Evolutionary conservation across 2,113 vertebrate genomes (phyloP).

Genomic region (Cebidichthys violaceus): DNA sequence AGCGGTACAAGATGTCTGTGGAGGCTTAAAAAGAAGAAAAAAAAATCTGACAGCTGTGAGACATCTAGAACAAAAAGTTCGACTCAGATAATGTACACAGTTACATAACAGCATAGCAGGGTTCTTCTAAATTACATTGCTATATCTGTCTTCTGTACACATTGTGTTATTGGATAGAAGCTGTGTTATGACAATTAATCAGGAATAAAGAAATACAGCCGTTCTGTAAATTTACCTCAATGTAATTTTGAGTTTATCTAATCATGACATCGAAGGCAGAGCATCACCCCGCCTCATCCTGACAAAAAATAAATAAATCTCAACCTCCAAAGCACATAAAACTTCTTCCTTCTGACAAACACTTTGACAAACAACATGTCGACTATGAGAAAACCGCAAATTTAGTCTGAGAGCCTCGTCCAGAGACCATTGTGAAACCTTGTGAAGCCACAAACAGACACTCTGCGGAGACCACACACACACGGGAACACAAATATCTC

Average conservation of each 20-base stretch:
- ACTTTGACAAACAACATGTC: slow-evolving; percentile 31
- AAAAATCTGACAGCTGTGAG: slow-evolving; percentile 39
- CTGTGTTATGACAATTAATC: slow-evolving; percentile 6
- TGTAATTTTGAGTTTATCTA: not conserved
- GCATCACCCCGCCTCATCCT: not conserved
- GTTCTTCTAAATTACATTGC: slow-evolving; percentile 9
- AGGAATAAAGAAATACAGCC: not conserved
- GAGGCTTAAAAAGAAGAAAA: not conserved
- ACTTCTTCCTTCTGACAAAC: slow-evolving; percentile 27
- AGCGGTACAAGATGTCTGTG: not conserved
- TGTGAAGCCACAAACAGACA: slow-evolving; percentile 53
- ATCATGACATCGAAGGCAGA: not conserved
- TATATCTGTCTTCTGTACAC: not conserved
- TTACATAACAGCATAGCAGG: slow-evolving; percentile 42
- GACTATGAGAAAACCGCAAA: slow-evolving; percentile 42
- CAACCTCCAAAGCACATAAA: slow-evolving; percentile 21
- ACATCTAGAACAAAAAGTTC: slow-evolving; percentile 40
- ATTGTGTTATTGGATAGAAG: slow-evolving; percentile 6
- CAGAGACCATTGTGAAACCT: slow-evolving; percentile 49
- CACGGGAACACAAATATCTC: slow-evolving; percentile 53
- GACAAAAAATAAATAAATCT: not conserved
- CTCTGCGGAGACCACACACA: slow-evolving; percentile 63
- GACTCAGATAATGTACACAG: slow-evolving; percentile 37
- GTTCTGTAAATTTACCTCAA: not conserved
- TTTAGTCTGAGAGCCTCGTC: slow-evolving; percentile 29